Evolutionary conservation across 2,113 vertebrate genomes (phyloP).

Genomic region (Festucalex cinctus): DNA sequence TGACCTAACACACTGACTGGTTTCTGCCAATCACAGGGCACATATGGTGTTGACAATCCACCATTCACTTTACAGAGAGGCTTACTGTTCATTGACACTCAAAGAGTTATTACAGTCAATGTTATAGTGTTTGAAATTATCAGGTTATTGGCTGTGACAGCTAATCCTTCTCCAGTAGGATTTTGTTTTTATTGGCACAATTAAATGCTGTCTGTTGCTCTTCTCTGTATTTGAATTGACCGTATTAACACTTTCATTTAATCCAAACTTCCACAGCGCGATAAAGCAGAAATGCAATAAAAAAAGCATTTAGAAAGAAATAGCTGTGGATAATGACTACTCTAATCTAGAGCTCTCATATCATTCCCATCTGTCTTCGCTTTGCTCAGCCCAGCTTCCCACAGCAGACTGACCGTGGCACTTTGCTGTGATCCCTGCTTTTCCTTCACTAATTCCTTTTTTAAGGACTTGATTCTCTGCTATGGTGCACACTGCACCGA

Average conservation of each 20-base stretch:
- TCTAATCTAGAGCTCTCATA: slow-evolving; percentile 30
- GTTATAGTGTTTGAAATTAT: no score
- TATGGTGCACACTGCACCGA: slow-evolving; percentile 28
- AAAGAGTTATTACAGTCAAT: no score
- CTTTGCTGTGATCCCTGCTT: slow-evolving; percentile 33
- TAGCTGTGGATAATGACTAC: slow-evolving; percentile 30
- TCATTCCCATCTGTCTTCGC: slow-evolving; percentile 36
- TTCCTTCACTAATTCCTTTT: slow-evolving; percentile 6
- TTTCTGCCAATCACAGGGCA: no score
- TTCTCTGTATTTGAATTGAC: slow-evolving; percentile 1
- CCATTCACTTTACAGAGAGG: no score
- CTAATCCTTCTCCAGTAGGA: neutral
- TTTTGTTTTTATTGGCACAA: neutral
- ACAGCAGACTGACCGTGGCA: slow-evolving; percentile 21
- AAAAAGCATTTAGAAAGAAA: slow-evolving; percentile 23
- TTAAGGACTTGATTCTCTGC: slow-evolving; percentile 18
- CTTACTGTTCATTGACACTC: no score
- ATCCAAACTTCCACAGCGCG: slow-evolving; percentile 13
- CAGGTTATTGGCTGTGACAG: no score
- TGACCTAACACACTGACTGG: no score
- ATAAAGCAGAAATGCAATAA: slow-evolving; percentile 27
- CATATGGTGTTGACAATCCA: no score
- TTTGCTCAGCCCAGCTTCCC: slow-evolving; percentile 30
- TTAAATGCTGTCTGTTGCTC: neutral
- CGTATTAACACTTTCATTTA: slow-evolving; percentile 11